Percentiles rank a stretch among this genome's conserved stretches.
phyloP scores from a whole-genome alignment of 2,113 vertebrate genomes.

The Oncorhynchus nerka region DNA sequence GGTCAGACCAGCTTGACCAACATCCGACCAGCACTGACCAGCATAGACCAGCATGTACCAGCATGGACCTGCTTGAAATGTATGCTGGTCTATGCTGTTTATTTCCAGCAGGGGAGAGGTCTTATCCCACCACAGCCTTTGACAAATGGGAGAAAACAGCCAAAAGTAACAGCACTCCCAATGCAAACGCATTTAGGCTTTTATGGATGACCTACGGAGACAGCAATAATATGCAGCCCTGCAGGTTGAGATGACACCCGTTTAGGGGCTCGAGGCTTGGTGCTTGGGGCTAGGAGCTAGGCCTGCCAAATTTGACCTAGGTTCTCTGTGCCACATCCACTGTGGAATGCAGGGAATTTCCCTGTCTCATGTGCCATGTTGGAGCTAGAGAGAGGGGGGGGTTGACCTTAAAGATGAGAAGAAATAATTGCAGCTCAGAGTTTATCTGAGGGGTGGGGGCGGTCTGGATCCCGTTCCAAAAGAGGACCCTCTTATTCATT shows the following conservation, averaged over 20 bases:
- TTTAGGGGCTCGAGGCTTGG: conserved; percentile 20
- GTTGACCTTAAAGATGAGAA: too few species aligned
- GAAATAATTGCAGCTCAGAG: conserved; percentile 26
- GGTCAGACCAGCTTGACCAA: too few species aligned
- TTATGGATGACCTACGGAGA: conserved; percentile 62
- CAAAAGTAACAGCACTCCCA: conserved; percentile 52
- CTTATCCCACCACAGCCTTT: conserved; percentile 51
- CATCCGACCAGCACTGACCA: too few species aligned
- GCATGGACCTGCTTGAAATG: too few species aligned
- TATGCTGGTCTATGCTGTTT: too few species aligned
- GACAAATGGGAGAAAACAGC: conserved; percentile 69
- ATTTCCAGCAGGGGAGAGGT: neutral
- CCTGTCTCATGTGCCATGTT: conserved; percentile 19
- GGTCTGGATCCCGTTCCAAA: conserved; percentile 52
- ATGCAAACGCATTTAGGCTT: conserved; percentile 64
- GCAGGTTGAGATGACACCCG: conserved; percentile 48
- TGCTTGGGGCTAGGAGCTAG: neutral
- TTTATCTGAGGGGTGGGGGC: conserved; percentile 31
- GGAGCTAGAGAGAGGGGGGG: neutral
- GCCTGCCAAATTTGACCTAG: conserved; percentile 5
- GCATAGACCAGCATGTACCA: too few species aligned
- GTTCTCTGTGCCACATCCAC: conserved; percentile 41
- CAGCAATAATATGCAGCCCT: conserved; percentile 46
- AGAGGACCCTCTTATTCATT: conserved; percentile 45
- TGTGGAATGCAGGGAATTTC: conserved; percentile 53